phyloP scores from a whole-genome alignment of 2,797 vertebrate genomes.

The Lacerta viridis region DNA sequence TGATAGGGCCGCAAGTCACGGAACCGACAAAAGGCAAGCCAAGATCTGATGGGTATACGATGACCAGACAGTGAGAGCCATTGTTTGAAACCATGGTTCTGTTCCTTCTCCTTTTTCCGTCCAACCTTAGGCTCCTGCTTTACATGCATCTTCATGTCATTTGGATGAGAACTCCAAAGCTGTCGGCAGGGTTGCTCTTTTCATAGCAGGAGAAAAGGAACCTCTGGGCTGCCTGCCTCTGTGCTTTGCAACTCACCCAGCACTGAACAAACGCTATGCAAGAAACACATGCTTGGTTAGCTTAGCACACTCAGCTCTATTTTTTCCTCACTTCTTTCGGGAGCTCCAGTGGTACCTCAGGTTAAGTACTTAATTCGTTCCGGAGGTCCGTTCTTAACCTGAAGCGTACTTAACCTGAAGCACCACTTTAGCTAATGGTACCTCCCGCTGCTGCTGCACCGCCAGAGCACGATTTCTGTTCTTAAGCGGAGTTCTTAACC shows the following conservation, averaged over 20 bases:
- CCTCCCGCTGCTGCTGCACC: too few species aligned
- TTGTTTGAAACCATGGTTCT: not conserved
- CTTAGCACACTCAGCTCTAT: not conserved
- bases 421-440: too few species aligned
- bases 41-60: not conserved
- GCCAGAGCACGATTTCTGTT: too few species aligned
- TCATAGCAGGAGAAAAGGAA: not conserved
- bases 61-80: not conserved
- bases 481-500: too few species aligned
- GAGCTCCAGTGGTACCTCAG: too few species aligned
- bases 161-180: not conserved
- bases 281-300: not conserved
- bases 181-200: slow-evolving; percentile 14
- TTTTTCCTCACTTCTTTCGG: not conserved
- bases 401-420: too few species aligned
- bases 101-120: not conserved
- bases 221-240: not conserved
- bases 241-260: not conserved
- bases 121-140: slow-evolving; percentile 20
- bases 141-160: slow-evolving; percentile 21
- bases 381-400: too few species aligned
- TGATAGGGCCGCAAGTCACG: too few species aligned
- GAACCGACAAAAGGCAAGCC: not conserved
- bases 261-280: not conserved
- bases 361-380: too few species aligned